Evolutionary conservation across 2,888 invertebrate genomes (phyloP).

Genomic region (Gnatocerus cornutus): DNA sequence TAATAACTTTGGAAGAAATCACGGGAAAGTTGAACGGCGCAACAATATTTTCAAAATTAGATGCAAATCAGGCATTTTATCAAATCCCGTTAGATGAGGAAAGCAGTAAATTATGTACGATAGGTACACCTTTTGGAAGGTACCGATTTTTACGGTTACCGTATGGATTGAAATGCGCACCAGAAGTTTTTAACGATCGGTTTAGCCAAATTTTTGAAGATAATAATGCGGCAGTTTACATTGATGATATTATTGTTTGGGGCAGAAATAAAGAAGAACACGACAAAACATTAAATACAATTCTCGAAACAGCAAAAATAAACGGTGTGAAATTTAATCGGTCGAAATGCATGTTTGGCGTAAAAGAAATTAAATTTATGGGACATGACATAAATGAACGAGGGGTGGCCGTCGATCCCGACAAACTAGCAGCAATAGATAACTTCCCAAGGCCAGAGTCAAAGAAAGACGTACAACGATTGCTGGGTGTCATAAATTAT

Average conservation of each 20-base stretch:
- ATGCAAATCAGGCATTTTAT: conserved; percentile 50
- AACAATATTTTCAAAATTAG: conserved; percentile 48
- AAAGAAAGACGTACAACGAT: too few species aligned
- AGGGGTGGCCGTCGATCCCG: too few species aligned
- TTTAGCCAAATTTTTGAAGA: conserved; percentile 36
- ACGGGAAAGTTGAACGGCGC: conserved; percentile 46
- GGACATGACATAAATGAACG: too few species aligned
- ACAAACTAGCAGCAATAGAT: too few species aligned
- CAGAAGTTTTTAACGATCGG: conserved; percentile 41
- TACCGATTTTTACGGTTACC: conserved; percentile 47
- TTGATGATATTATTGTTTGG: conserved; percentile 53
- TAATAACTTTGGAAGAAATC: conserved; percentile 50
- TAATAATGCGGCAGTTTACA: conserved; percentile 49
- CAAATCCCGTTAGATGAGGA: conserved; percentile 48
- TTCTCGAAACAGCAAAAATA: conserved; percentile 50
- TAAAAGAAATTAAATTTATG: too few species aligned
- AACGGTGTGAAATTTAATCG: conserved; percentile 54
- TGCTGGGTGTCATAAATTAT: too few species aligned
- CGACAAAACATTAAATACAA: conserved; percentile 48
- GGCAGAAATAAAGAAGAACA: conserved; percentile 45
- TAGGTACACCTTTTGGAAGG: conserved; percentile 52
- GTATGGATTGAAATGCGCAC: conserved; percentile 37
- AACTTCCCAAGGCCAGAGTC: too few species aligned
- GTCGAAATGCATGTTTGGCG: too few species aligned
- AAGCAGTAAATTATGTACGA: conserved; percentile 50